Evolutionary conservation across 2,113 vertebrate species (phyloP), one percentile per base, ranked within the genome.

Genomic region (Gallinago undulata): DNA sequence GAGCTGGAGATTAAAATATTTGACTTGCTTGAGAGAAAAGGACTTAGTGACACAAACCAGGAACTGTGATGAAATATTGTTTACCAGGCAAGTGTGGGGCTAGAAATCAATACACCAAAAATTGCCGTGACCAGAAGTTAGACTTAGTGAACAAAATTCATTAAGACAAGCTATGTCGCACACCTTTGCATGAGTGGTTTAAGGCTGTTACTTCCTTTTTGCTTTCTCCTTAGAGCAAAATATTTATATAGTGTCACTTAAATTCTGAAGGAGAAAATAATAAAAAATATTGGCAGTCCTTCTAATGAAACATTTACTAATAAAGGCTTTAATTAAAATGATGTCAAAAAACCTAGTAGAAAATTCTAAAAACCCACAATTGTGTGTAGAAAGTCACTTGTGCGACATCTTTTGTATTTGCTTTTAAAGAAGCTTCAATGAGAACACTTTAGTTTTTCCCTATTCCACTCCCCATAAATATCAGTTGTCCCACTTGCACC

Each of bases 51-150:
- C 73, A 78, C 57, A 79, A 82, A 50, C 56, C 81, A 87, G 81
- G 39, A 82, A 64, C n/a, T 68, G 43, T 35, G 83, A 81, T 67
- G 77, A 93, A 75, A 82, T 93, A 84, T 87, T 94, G 80, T 94
- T 94, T 95, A 89, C 69, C 84, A 57, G 50, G 33, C 7, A 4
- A 82, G 48, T 4, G 43, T 11, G 8, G 10, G 60, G 60, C 60
- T 76, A 60, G 81, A 89, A 92, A 87, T 90, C 86, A 89, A 92
- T 81, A 47, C 47, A 48, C 10, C 21, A 67, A 47, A 47, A 70
- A 78, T 68, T 75, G 39, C 76, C 2, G 2, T 56, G 73, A 82
- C 53, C 74, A 97, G 87, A 84, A 87, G 87, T 89, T 72, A 95
- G 39, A 53, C 27, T 89, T 73, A 81, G 33, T 37, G 53, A 91